Conservation (phyloP, 2,113 vertebrate species). For the Collichthys lucidus region DNA sequence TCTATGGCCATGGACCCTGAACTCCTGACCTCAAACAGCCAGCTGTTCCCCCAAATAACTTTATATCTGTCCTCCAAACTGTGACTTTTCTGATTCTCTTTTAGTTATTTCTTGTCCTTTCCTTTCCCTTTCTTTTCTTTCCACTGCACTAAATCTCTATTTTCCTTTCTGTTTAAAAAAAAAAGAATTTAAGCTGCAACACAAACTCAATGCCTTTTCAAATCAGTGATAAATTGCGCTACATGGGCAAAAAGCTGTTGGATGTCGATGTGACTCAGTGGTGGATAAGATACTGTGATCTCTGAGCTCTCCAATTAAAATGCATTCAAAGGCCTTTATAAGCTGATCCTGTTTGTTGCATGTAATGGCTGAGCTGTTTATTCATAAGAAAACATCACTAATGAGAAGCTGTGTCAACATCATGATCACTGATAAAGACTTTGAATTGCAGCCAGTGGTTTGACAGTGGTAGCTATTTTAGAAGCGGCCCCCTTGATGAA, state of each 20-base stretch:
- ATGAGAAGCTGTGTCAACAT: slow-evolving; percentile 58
- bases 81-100: neutral
- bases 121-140: no score
- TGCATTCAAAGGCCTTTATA: slow-evolving; percentile 30
- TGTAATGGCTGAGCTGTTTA: slow-evolving; percentile 37
- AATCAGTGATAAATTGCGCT: slow-evolving; percentile 21
- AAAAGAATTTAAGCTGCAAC: neutral
- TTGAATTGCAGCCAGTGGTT: slow-evolving; percentile 42
- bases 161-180: neutral
- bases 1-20: slow-evolving; percentile 19
- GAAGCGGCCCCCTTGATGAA: slow-evolving; percentile 9
- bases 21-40: slow-evolving; percentile 35
- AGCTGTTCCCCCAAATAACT: slow-evolving; percentile 1
- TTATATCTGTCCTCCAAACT: slow-evolving; percentile 5
- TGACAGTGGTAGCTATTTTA: slow-evolving; percentile 41
- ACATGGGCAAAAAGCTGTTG: slow-evolving; percentile 16
- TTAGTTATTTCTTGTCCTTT: neutral
- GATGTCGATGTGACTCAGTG: slow-evolving; percentile 33
- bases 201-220: neutral
- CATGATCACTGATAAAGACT: slow-evolving; percentile 32
- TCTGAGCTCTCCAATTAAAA: slow-evolving; percentile 41
- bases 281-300: slow-evolving; percentile 14
- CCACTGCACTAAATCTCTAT: neutral
- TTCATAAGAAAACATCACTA: slow-evolving; percentile 51
- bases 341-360: slow-evolving; percentile 21